phyloP scores from a whole-genome alignment of 2,113 vertebrate species.

The Neomonachus schauinslandi region DNA sequence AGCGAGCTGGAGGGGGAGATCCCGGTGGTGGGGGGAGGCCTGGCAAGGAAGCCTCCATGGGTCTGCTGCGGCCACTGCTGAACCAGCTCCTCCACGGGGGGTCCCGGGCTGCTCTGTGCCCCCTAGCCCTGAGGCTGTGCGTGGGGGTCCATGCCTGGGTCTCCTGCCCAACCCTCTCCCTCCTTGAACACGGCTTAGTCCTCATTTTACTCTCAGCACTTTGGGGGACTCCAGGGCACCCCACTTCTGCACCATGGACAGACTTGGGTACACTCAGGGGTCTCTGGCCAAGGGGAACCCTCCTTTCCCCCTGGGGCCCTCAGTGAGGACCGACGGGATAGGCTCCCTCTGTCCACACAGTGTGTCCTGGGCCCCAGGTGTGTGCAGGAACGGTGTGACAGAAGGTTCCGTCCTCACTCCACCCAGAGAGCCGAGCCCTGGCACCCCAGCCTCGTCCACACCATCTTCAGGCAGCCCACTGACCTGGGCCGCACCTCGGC shows the following conservation, averaged over 20 bases:
- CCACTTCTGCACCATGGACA: not conserved
- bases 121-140: not conserved
- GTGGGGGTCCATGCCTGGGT: not conserved
- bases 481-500: rapidly evolving
- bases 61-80: not conserved
- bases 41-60: not conserved
- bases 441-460: rapidly evolving
- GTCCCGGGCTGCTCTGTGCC: not conserved
- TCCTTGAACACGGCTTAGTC: not conserved
- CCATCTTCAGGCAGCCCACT: rapidly evolving
- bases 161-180: rapidly evolving
- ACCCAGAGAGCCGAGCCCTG: not conserved
- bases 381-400: not conserved
- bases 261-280: not conserved
- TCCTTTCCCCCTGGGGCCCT: not conserved
- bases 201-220: not conserved
- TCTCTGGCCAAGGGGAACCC: not conserved
- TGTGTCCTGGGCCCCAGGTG: not conserved
- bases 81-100: not conserved
- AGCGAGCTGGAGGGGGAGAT: rapidly evolving
- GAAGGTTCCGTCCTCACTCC: rapidly evolving
- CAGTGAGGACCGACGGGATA: not conserved
- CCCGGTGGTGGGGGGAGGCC: rapidly evolving
- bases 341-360: not conserved
- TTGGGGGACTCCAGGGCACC: not conserved